Percentiles rank a stretch among this genome's conserved stretches.
Evolutionary conservation across 1,140 invertebrate genomes (phyloP).

Genomic region (Papilio helenus): DNA sequence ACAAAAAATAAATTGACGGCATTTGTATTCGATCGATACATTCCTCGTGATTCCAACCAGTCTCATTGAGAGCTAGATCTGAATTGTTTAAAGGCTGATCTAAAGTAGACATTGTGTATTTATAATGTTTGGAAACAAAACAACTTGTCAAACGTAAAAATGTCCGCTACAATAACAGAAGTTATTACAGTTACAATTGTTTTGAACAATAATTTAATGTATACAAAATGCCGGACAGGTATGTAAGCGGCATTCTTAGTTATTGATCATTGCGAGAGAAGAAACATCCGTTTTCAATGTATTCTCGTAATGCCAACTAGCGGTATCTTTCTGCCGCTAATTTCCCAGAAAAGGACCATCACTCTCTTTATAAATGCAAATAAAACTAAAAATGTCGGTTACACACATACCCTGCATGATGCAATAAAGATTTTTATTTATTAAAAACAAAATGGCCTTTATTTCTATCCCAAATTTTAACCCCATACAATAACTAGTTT

Average conservation of each 20-base stretch:
- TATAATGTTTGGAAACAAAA: slow-evolving; percentile 58
- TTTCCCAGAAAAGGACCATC: not conserved
- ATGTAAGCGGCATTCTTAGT: slow-evolving; percentile 18
- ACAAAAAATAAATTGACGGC: slow-evolving; percentile 53
- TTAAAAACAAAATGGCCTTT: slow-evolving; percentile 48
- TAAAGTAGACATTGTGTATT: slow-evolving; percentile 65
- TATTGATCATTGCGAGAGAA: not conserved
- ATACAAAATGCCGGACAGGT: slow-evolving; percentile 55
- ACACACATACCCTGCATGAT: slow-evolving; percentile 28
- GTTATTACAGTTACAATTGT: slow-evolving; percentile 75
- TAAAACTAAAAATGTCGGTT: not conserved
- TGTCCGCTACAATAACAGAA: slow-evolving; percentile 78
- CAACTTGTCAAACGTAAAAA: slow-evolving; percentile 57
- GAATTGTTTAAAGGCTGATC: slow-evolving; percentile 69
- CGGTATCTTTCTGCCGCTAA: not conserved
- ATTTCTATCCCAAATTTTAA: slow-evolving; percentile 29
- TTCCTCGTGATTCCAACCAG: slow-evolving; percentile 61
- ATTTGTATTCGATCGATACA: slow-evolving; percentile 65
- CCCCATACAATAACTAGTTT: not conserved
- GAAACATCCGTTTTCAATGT: not conserved
- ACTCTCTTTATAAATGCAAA: not conserved
- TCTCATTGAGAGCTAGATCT: slow-evolving; percentile 68
- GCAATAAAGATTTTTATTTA: slow-evolving; percentile 81
- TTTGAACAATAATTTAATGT: slow-evolving; percentile 79
- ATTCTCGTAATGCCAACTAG: not conserved